Percentiles rank a stretch among this genome's conserved stretches.
phyloP scores from a whole-genome alignment of 2,113 vertebrate genomes.

The Gymnocephalus cernua region DNA sequence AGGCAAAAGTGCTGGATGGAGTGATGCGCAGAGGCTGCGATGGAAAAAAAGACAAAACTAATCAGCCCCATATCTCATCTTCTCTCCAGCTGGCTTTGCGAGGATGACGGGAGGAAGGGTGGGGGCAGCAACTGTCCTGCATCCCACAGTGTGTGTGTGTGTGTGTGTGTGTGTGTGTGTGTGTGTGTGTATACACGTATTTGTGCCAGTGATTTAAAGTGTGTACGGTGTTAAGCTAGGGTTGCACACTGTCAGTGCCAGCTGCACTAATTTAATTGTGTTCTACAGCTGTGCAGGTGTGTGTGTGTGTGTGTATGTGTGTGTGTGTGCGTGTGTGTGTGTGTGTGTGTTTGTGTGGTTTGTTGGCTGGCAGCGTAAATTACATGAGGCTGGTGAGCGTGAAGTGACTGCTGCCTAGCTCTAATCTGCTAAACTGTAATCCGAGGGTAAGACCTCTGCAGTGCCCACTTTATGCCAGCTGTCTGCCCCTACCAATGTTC shows the following conservation, averaged over 20 bases:
- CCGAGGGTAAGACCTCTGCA: slow-evolving; percentile 35
- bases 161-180: background rate
- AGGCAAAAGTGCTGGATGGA: slow-evolving; percentile 16
- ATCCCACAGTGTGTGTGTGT: slow-evolving; percentile 6
- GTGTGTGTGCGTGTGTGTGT: slow-evolving; percentile 4
- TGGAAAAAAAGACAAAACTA: slow-evolving; percentile 64
- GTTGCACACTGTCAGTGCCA: slow-evolving; percentile 51
- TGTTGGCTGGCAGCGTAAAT: slow-evolving; percentile 22
- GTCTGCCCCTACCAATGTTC: slow-evolving; percentile 26
- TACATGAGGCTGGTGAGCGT: slow-evolving; percentile 48
- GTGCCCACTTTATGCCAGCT: slow-evolving; percentile 57
- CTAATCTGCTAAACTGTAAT: slow-evolving; percentile 77
- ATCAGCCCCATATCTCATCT: slow-evolving; percentile 76
- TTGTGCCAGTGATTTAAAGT: slow-evolving; percentile 52
- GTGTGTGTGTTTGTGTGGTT: slow-evolving; percentile 1
- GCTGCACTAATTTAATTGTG: slow-evolving; percentile 75
- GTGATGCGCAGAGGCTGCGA: slow-evolving; percentile 29
- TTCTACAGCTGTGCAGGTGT: slow-evolving; percentile 55
- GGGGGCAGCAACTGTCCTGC: slow-evolving; percentile 64
- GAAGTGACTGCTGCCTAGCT: slow-evolving; percentile 59
- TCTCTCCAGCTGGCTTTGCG: slow-evolving; percentile 71
- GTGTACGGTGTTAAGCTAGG: slow-evolving; percentile 43
- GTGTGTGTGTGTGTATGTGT: slow-evolving; percentile 28
- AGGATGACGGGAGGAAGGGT: slow-evolving; percentile 41
- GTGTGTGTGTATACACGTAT: slow-evolving; percentile 26